Evolutionary conservation across 1,140 invertebrate genomes (phyloP).

Genomic region (Nomia melanderi): DNA sequence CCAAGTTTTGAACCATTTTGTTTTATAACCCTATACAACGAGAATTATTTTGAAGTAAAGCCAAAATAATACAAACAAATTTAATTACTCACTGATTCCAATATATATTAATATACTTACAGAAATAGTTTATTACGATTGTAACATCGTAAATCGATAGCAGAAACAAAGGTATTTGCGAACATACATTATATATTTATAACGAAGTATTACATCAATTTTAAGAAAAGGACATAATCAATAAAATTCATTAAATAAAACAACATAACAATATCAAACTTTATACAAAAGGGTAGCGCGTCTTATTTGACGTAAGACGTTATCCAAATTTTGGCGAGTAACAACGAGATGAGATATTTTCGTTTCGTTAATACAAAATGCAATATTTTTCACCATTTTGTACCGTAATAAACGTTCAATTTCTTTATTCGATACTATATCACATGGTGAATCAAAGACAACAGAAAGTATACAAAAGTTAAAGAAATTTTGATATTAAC

Average conservation of each 20-base stretch:
- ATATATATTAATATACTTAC: background rate
- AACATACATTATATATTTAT: background rate
- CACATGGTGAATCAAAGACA: background rate
- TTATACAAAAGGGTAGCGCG: background rate
- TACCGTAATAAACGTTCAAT: background rate
- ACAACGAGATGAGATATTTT: constrained; percentile 15
- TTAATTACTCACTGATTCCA: background rate
- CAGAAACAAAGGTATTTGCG: background rate
- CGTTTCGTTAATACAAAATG: background rate
- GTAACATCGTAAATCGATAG: background rate
- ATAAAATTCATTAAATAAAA: background rate
- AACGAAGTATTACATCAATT: background rate
- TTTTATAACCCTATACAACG: too few relatives aligned
- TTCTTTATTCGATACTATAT: background rate
- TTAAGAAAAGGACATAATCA: too few relatives aligned
- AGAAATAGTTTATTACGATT: background rate
- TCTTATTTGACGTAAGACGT: constrained; percentile 35
- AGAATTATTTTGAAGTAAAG: background rate
- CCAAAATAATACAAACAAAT: background rate
- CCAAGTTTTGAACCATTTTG: too few relatives aligned
- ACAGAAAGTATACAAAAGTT: background rate
- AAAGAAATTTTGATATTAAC: constrained; percentile 43
- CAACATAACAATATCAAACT: background rate
- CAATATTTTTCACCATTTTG: background rate
- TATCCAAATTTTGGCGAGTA: constrained; percentile 19